A percentile compares a stretch with the other conserved stretches of the same genome.
Conservation (phyloP, 2,888 invertebrate genomes). For the Matsumyia berberina region DNA sequence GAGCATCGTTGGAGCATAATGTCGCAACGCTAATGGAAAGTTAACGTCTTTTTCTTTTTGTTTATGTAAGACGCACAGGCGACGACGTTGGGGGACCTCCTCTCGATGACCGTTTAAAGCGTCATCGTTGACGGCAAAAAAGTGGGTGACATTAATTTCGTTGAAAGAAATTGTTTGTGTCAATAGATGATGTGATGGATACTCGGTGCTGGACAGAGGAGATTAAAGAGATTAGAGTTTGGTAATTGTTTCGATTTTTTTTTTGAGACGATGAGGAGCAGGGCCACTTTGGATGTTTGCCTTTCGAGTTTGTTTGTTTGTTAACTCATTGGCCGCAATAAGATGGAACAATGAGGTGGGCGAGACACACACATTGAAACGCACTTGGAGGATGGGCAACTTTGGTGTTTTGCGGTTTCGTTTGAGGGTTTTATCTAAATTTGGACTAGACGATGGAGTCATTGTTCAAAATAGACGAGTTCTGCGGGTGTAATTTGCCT, state of each 20-base stretch:
- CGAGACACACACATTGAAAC: background rate
- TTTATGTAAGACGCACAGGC: background rate
- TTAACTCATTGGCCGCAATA: slow-evolving; percentile 11
- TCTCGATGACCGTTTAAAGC: slow-evolving; percentile 26
- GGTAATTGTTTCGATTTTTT: slow-evolving; percentile 46
- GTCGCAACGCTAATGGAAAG: slow-evolving; percentile 48
- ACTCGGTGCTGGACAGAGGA: slow-evolving; percentile 15
- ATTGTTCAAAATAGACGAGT: too few relatives aligned
- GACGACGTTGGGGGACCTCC: background rate
- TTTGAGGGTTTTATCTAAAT: too few relatives aligned
- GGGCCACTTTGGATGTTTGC: slow-evolving; percentile 29
- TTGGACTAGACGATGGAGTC: too few relatives aligned
- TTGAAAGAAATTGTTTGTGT: slow-evolving; percentile 41
- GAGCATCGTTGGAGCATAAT: slow-evolving; percentile 42
- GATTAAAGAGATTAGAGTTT: slow-evolving; percentile 39
- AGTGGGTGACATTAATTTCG: slow-evolving; percentile 62
- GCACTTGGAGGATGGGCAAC: background rate
- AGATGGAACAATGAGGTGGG: slow-evolving; percentile 1
- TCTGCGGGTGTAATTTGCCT: too few relatives aligned
- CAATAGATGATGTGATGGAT: slow-evolving; percentile 21
- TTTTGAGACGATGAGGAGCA: background rate
- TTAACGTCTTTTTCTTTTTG: slow-evolving; percentile 6
- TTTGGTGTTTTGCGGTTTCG: too few relatives aligned
- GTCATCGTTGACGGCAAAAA: slow-evolving; percentile 31
- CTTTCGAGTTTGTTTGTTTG: slow-evolving; percentile 35